These are phyloP conservation scores for Chymomyza amoena DNA, from an alignment of 2,888 invertebrate genomes.

Conservation along the genomic window DNA sequence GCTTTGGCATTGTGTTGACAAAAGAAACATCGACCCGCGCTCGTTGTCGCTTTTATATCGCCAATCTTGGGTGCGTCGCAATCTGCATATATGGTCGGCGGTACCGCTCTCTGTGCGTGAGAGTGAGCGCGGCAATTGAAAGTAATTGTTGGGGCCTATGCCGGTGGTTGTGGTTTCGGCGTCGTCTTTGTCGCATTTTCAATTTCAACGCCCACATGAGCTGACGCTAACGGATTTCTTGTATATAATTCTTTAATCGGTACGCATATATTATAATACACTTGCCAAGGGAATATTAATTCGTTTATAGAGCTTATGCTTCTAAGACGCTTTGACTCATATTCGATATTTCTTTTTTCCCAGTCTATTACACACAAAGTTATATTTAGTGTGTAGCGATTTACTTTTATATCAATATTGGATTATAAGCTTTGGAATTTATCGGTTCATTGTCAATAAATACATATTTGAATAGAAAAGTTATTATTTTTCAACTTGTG, in stretches of 20 bases:
- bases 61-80: not conserved
- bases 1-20: slow-evolving; percentile 42
- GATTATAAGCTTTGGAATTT: too few relatives aligned
- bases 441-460: too few relatives aligned
- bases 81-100: not conserved
- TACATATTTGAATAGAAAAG: too few relatives aligned
- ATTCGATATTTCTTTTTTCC: too few relatives aligned
- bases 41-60: slow-evolving; percentile 53
- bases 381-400: too few relatives aligned
- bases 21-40: slow-evolving; percentile 52
- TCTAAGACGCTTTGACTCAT: too few relatives aligned
- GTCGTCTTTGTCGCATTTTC: not conserved
- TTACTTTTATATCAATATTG: too few relatives aligned
- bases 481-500: too few relatives aligned
- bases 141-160: slow-evolving; percentile 33
- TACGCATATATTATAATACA: not conserved
- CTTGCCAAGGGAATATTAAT: not conserved
- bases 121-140: slow-evolving; percentile 47
- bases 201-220: slow-evolving; percentile 46
- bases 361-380: too few relatives aligned
- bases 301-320: not conserved
- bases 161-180: slow-evolving; percentile 7
- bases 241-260: not conserved
- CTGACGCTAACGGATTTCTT: slow-evolving; percentile 53
- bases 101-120: not conserved